These are phyloP conservation scores for Nezara viridula DNA, from an alignment of 2,888 invertebrate species.

Conservation along the genomic window DNA sequence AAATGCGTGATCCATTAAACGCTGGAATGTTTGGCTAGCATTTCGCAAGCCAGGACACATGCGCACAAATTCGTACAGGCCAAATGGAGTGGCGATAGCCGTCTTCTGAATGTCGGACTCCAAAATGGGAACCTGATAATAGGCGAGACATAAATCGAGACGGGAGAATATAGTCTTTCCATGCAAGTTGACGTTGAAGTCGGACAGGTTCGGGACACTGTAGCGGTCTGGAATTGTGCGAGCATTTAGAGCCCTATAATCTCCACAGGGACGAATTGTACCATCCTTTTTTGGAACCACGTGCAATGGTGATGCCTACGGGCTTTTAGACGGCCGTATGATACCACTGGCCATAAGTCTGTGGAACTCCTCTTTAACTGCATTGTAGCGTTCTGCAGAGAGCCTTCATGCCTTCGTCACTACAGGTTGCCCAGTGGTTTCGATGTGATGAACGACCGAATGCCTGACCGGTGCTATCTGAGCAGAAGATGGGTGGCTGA, in stretches of 20 bases:
- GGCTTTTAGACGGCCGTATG: conserved; percentile 65
- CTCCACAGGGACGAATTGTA: conserved; percentile 66
- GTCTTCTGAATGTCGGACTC: conserved; percentile 66
- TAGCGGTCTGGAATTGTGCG: conserved; percentile 66
- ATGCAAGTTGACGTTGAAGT: conserved; percentile 62
- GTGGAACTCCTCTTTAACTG: conserved; percentile 65
- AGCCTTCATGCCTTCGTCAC: conserved; percentile 64
- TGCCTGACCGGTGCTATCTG: too few relatives aligned
- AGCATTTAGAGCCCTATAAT: conserved; percentile 66
- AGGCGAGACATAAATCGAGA: conserved; percentile 64
- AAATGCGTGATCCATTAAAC: not conserved
- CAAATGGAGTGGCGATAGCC: conserved; percentile 66
- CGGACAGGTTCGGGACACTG: conserved; percentile 66
- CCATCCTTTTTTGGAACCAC: conserved; percentile 65
- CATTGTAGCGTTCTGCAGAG: conserved; percentile 59
- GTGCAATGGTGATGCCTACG: conserved; percentile 66
- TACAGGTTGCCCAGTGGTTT: conserved; percentile 63
- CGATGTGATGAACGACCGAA: conserved; percentile 27
- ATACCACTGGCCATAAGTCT: conserved; percentile 64
- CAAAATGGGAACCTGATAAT: conserved; percentile 66
- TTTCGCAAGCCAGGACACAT: not conserved
- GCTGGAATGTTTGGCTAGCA: conserved; percentile 14
- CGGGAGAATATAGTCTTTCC: conserved; percentile 63
- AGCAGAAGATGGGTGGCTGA: too few relatives aligned
- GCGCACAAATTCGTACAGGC: conserved; percentile 59